Percentiles rank a stretch among this genome's conserved stretches.
Evolutionary conservation across 35 echinoderm and acorn worm species (phyloP).

Genomic region (Anneissia japonica): DNA sequence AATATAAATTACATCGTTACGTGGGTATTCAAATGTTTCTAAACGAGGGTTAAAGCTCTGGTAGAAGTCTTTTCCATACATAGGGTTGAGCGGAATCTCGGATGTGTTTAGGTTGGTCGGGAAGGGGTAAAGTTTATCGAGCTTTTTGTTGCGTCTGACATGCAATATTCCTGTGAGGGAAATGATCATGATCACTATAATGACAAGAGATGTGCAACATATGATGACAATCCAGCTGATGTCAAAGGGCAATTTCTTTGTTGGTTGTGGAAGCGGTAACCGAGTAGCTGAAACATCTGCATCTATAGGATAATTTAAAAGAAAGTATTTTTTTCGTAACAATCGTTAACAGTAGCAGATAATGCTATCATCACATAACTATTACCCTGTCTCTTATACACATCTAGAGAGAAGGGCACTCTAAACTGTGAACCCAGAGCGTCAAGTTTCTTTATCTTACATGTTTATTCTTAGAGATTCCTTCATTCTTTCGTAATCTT

Average conservation of each 20-base stretch:
- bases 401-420: neutral
- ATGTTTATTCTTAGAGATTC: too few species aligned
- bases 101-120: slow-evolving; percentile 51
- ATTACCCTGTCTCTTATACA: neutral
- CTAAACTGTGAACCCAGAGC: too few species aligned
- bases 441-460: too few species aligned
- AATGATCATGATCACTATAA: slow-evolving; percentile 18
- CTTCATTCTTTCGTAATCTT: too few species aligned
- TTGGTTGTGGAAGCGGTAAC: neutral
- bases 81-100: slow-evolving; percentile 58
- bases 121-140: slow-evolving; percentile 38
- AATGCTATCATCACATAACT: neutral
- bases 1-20: slow-evolving; percentile 73
- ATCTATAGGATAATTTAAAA: neutral
- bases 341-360: neutral
- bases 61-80: slow-evolving; percentile 77
- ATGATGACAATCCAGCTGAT: slow-evolving; percentile 29
- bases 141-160: slow-evolving; percentile 1
- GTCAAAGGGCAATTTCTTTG: neutral
- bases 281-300: neutral
- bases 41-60: slow-evolving; percentile 65
- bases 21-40: slow-evolving; percentile 64
- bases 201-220: slow-evolving; percentile 10
- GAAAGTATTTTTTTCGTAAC: too few species aligned
- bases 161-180: slow-evolving; percentile 9